These are phyloP conservation scores for Sitophilus oryzae DNA, from an alignment of 1,140 invertebrate genomes.

Conservation along the genomic window DNA sequence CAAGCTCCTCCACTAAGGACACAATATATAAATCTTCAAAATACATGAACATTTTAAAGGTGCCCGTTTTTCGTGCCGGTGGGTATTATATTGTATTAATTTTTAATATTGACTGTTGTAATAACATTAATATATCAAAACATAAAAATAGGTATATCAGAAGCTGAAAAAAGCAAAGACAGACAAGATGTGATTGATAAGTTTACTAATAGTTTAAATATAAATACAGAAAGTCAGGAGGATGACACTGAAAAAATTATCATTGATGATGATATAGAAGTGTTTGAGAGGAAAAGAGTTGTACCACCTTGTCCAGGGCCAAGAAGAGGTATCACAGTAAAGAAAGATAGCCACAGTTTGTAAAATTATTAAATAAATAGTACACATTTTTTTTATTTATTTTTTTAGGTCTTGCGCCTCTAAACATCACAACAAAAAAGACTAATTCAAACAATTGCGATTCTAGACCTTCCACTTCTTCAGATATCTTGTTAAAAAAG, in stretches of 20 bases:
- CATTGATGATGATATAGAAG: neutral
- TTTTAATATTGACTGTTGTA: too few relatives aligned
- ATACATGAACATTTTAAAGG: too few relatives aligned
- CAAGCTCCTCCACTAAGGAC: too few relatives aligned
- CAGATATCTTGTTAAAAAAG: too few relatives aligned
- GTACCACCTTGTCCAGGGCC: neutral
- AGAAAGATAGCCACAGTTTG: neutral
- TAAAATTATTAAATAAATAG: neutral
- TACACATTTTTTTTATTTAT: neutral
- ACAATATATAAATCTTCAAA: too few relatives aligned
- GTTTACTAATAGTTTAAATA: neutral
- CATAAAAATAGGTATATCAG: neutral
- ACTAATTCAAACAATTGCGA: slow-evolving; percentile 3
- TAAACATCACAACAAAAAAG: slow-evolving; percentile 3
- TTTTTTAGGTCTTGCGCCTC: neutral
- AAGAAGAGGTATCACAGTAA: neutral
- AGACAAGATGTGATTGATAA: neutral
- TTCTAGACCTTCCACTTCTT: too few relatives aligned
- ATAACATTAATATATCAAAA: too few relatives aligned
- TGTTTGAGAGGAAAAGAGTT: slow-evolving; percentile 1
- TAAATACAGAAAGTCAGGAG: neutral
- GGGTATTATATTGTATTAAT: too few relatives aligned
- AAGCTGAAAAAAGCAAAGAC: neutral
- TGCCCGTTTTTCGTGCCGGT: too few relatives aligned
- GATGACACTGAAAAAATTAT: slow-evolving; percentile 2